Evolutionary conservation across 2,113 vertebrate genomes (phyloP).

Genomic region (Corythaixoides concolor): DNA sequence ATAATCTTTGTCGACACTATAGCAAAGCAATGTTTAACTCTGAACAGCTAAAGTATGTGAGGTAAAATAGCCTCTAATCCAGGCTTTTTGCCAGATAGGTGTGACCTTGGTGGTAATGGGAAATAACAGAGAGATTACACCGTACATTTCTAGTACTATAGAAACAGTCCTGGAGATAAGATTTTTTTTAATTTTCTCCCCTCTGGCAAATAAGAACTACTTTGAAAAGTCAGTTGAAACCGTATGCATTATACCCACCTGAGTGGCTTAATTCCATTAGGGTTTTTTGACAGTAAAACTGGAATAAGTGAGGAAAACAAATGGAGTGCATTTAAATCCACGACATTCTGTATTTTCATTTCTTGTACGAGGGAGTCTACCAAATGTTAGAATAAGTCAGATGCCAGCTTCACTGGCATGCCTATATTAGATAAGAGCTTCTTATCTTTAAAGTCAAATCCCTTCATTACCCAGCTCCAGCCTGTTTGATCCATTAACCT

Average conservation of each 20-base stretch:
- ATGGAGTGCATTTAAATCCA: rapidly evolving
- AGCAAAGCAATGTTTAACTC: not conserved
- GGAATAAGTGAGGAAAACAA: not conserved
- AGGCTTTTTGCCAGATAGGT: not conserved
- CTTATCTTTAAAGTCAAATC: not conserved
- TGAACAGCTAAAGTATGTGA: not conserved
- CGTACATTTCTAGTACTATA: not conserved
- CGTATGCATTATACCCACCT: rapidly evolving
- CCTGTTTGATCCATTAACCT: not conserved
- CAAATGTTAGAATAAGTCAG: not conserved
- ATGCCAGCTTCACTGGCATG: too few relatives aligned
- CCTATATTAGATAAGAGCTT: not conserved
- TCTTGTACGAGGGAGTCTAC: not conserved
- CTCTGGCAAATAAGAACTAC: not conserved
- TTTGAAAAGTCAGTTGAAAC: not conserved
- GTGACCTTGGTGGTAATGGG: not conserved
- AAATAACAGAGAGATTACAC: not conserved
- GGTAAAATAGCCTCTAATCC: not conserved
- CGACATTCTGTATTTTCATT: not conserved
- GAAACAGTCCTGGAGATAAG: not conserved
- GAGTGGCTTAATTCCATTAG: not conserved
- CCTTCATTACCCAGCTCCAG: not conserved
- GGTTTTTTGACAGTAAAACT: not conserved
- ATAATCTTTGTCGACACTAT: not conserved
- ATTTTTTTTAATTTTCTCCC: not conserved